A percentile compares a stretch with the other conserved stretches of the same genome.
Conservation (phyloP, 2,888 invertebrate genomes). For the Pseudococcus jackbeardsleyi region DNA sequence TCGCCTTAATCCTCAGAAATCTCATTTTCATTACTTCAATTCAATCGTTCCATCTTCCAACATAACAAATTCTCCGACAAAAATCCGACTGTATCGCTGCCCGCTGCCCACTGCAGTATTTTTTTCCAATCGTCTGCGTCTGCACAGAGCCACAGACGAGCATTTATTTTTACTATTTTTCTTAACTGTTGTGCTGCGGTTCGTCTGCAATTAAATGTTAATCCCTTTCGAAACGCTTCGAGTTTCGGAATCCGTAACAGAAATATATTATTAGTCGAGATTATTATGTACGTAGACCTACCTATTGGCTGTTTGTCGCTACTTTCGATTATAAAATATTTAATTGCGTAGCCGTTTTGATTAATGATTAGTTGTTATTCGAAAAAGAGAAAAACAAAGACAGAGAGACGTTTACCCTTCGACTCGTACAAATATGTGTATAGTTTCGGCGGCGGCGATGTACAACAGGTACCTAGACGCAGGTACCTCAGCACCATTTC, state of each 20-base stretch:
- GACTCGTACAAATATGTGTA: not conserved
- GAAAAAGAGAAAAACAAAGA: not conserved
- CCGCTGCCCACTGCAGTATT: too few species aligned
- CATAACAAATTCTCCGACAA: too few species aligned
- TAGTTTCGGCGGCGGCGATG: not conserved
- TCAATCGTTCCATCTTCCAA: too few species aligned
- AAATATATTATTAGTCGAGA: constrained; percentile 44
- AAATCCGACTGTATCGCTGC: too few species aligned
- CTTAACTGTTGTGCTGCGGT: not conserved
- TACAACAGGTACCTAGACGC: not conserved
- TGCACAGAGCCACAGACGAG: too few species aligned
- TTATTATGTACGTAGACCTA: constrained; percentile 35
- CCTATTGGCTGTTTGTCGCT: constrained; percentile 54
- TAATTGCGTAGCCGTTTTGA: constrained; percentile 52
- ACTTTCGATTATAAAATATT: constrained; percentile 55
- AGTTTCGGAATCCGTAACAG: constrained; percentile 35
- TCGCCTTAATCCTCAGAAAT: too few species aligned
- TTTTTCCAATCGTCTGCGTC: too few species aligned
- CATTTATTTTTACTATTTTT: too few species aligned
- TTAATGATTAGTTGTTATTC: constrained; percentile 52
- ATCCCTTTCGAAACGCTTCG: constrained; percentile 50
- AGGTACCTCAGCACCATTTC: not conserved
- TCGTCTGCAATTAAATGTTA: constrained; percentile 48
- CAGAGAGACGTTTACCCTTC: not conserved
- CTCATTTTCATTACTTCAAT: too few species aligned